Evolutionary conservation across 2,888 invertebrate species (phyloP), one percentile per base, ranked within the genome.

Genomic region (Orthosia incerta): DNA sequence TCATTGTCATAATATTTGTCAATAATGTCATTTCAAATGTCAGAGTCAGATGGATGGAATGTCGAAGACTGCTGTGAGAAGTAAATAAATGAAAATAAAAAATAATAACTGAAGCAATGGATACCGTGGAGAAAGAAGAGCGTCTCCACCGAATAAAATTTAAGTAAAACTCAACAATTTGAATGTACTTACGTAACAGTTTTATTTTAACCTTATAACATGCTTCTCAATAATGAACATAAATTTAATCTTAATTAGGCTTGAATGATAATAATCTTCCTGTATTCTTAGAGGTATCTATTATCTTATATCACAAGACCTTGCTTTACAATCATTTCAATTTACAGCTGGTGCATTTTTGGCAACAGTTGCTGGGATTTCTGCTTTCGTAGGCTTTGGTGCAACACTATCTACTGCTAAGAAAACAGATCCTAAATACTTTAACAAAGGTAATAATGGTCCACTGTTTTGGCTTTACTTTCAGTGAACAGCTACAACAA

Each of bases 341-440:
- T 63, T 90, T 97, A 77, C 92, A 98, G 98, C 97, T 89, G 97
- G 97, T 63, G 93, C 97, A 77, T 98, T 98, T 92, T 91, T 98
- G 66, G 97, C 97, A 45, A 95, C 97, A 55, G 97, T 98, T 16
- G 97, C 98, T 68, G 98, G 99, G 12, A 95, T 98, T 62, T 98
- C 99, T 1, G 97, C 98, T 3, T 89, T 98, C 15, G 96, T 98
- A 86, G 99, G 99, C 11, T 99, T 99, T 93, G 97, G 98, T 39
- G 97, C 97, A 72, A 98, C 99, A 13, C 85, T 99, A 60, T 97
- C 98, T 20, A 97, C 97, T 70, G 98, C 98, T 0, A 98, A 98
- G 91, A 98, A 98, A 91, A 97, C 97, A 74, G 99, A 99, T 90
- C 98, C 98, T 0, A 97, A 97, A 90, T 97, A 97, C 90, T 98